Evolutionary conservation across 2,888 invertebrate species (phyloP).

Genomic region (Drosophila multiciliata): DNA sequence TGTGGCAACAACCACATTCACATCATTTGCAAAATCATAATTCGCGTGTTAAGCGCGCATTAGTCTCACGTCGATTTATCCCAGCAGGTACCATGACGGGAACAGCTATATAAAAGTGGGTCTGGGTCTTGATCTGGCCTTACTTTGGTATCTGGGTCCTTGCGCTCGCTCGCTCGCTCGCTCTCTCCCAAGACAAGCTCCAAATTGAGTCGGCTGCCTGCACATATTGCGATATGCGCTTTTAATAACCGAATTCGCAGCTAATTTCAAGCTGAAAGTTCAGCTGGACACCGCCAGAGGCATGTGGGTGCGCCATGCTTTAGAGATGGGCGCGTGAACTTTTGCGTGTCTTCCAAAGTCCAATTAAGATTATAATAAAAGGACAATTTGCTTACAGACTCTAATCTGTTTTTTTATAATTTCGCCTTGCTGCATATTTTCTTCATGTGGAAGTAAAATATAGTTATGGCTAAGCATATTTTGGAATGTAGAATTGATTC

Average conservation of each 20-base stretch:
- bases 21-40: conserved; percentile 82
- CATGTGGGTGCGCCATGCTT: conserved; percentile 53
- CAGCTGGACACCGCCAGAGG: conserved; percentile 47
- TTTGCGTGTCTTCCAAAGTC: conserved; percentile 2
- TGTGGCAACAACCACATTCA: conserved; percentile 47
- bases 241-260: conserved; percentile 77
- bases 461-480: not conserved
- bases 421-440: not conserved
- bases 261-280: conserved; percentile 66
- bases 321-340: conserved; percentile 53
- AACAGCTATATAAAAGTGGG: conserved; percentile 57
- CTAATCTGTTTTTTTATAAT: too few species aligned
- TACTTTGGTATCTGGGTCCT: conserved; percentile 44
- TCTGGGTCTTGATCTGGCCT: conserved; percentile 39
- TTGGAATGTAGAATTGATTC: not conserved
- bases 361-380: conserved; percentile 18
- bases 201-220: conserved; percentile 7
- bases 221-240: conserved; percentile 37
- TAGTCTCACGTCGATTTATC: conserved; percentile 83
- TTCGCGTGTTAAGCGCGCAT: conserved; percentile 83
- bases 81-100: conserved; percentile 69
- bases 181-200: not conserved
- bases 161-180: conserved; percentile 2
- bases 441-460: not conserved
- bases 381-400: not conserved